Base-by-base conservation (phyloP, 2,797 vertebrate genomes). In the Florisuga fusca region DNA sequence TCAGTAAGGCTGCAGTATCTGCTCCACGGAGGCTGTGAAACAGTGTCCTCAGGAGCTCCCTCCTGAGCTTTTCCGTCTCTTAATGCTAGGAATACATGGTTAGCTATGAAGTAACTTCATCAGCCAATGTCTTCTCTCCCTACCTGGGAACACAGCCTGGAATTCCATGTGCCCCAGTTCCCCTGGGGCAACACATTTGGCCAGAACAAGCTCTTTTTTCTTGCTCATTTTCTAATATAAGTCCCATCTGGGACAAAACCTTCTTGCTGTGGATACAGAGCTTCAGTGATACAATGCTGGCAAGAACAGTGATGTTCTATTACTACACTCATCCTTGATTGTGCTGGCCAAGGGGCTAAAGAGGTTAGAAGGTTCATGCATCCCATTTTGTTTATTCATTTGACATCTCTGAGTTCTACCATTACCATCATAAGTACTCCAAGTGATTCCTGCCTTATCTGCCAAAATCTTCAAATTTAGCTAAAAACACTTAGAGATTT, bases 31-130 rank as follows among this genome's bases (percentile, higher is more conserved):
- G 26, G 29, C 25, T 59, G 36, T 34, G 31, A 57, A 15, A 14
- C 10, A 43, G 5, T 33, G 26, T 54, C 17, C 4, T 15, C 23
- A 38, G 16, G 9, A 58, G 5, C 15, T 38, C 10, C 34, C 34
- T 57, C 38, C 19, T 26, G 7, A 51, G 11, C 12, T 46, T 8
- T 73, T 58, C 41, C 18, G 27, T 16, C 45, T 71, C 25, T 18
- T 57, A 46, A 25, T 19, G 9, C 29, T 68, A 45, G 55, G 12
- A 27, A 36, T 12, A 46, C 4, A 6, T 31, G 19, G 10, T 46
- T 54, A 57, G 23, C 66, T 55, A 21, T 0, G 0, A 8, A 19
- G 72, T 46, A 7, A 15, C 8, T 1, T 1, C 10, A 53, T 27
- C 25, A 75, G 19, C n/a, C 46, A 29, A 79, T 31, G n/a, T 73